Conservation (phyloP, 1,140 invertebrate species). For the Anadara kagoshimensis region DNA sequence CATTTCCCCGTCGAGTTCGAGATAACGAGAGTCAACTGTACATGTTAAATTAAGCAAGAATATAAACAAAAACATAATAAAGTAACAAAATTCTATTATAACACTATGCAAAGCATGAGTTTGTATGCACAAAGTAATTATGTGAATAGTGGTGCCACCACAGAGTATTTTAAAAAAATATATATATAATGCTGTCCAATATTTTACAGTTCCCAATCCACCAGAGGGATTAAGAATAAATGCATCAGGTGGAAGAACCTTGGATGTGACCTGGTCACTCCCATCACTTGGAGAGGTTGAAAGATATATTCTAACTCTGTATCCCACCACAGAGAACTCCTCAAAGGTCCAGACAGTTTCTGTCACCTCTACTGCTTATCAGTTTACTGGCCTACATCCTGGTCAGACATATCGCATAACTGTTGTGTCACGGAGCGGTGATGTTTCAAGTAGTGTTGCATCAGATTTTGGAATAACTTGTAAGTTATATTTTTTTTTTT, state of each 20-base stretch:
- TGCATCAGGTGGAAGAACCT: slow-evolving; percentile 20
- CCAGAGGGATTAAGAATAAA: slow-evolving; percentile 31
- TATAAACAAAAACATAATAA: no score
- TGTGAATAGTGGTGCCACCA: neutral
- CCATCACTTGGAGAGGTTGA: slow-evolving; percentile 41
- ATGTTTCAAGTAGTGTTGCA: slow-evolving; percentile 36
- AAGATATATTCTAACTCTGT: slow-evolving; percentile 36
- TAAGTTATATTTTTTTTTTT: no score
- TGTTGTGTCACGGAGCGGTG: slow-evolving; percentile 40
- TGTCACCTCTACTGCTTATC: neutral
- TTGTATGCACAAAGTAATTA: neutral
- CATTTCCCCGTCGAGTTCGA: no score
- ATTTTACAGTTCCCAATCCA: slow-evolving; percentile 45
- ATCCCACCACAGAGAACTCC: slow-evolving; percentile 10
- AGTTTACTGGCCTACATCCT: slow-evolving; percentile 40
- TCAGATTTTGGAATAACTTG: slow-evolving; percentile 41
- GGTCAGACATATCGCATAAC: slow-evolving; percentile 53
- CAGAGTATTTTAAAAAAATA: neutral
- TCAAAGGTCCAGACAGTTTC: slow-evolving; percentile 9
- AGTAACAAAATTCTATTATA: no score
- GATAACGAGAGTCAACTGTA: no score
- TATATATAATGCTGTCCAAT: neutral
- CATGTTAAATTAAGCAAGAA: no score
- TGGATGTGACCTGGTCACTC: slow-evolving; percentile 40
- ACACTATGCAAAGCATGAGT: no score